These are phyloP conservation scores for Cydia strobilella DNA, from an alignment of 1,140 invertebrate genomes.

Conservation along the genomic window DNA sequence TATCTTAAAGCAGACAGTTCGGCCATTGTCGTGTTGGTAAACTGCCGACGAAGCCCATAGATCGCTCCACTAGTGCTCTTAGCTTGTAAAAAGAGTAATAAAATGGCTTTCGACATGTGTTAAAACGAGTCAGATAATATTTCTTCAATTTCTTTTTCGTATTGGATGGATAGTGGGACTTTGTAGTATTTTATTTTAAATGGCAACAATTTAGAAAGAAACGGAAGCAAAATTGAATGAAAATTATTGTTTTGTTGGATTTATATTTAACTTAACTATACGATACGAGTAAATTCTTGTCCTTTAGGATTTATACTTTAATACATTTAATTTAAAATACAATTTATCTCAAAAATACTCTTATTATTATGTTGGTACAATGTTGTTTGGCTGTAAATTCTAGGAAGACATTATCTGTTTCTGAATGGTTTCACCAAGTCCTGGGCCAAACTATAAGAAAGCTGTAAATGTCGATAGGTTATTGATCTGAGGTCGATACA, in stretches of 20 bases:
- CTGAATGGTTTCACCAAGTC: no score
- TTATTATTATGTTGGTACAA: neutral
- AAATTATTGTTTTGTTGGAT: neutral
- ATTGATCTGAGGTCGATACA: no score
- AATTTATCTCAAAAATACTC: neutral
- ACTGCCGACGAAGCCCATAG: constrained; percentile 79
- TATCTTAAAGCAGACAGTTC: constrained; percentile 76
- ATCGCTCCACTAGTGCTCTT: constrained; percentile 78
- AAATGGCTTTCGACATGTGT: constrained; percentile 76
- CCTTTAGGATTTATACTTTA: no score
- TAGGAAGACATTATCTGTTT: neutral
- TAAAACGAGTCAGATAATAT: constrained; percentile 74
- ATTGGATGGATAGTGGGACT: neutral
- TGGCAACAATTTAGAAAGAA: constrained; percentile 53
- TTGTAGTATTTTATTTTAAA: constrained; percentile 49
- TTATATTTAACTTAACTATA: neutral
- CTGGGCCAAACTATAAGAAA: no score
- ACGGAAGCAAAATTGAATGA: constrained; percentile 21
- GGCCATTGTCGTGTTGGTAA: constrained; percentile 81
- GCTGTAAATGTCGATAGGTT: no score
- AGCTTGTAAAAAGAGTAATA: constrained; percentile 78
- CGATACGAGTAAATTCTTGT: neutral
- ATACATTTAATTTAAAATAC: neutral
- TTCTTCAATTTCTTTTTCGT: constrained; percentile 45
- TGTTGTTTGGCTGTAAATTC: neutral